A percentile compares a stretch with the other conserved stretches of the same genome.
phyloP scores from a whole-genome alignment of 2,888 invertebrate genomes.

The Horisme vitalbata region DNA sequence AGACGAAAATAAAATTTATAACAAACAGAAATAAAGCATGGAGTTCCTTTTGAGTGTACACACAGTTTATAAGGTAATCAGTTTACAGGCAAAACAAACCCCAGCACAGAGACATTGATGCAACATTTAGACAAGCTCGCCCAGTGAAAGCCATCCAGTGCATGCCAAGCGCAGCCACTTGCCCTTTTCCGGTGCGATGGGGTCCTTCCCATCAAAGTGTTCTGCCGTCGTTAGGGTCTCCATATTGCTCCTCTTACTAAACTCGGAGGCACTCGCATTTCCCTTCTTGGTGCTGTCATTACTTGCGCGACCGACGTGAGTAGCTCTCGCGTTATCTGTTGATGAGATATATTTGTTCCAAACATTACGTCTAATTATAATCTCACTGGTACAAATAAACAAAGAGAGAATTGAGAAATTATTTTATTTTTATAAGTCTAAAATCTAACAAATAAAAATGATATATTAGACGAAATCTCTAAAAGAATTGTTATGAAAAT shows the following conservation, averaged over 20 bases:
- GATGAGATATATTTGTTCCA: conserved; percentile 5
- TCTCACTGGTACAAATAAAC: neutral
- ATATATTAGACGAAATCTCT: too few relatives aligned
- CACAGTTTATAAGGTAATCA: too few relatives aligned
- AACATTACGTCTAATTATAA: neutral
- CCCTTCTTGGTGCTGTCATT: conserved; percentile 74
- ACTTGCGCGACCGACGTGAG: conserved; percentile 68
- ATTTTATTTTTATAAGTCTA: too few relatives aligned
- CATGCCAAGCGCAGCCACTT: conserved; percentile 28
- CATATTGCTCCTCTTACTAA: conserved; percentile 69
- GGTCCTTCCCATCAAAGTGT: conserved; percentile 70
- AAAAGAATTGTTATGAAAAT: too few relatives aligned
- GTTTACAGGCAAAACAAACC: too few relatives aligned
- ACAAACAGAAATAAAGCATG: neutral
- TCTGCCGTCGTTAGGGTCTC: conserved; percentile 76
- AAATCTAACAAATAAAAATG: too few relatives aligned
- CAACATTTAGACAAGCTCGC: conserved; percentile 18
- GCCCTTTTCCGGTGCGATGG: conserved; percentile 62
- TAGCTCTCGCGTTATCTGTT: conserved; percentile 67
- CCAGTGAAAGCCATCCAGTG: conserved; percentile 26
- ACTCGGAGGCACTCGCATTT: conserved; percentile 68
- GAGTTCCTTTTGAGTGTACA: neutral
- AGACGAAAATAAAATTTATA: conserved; percentile 19
- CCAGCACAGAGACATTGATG: conserved; percentile 9
- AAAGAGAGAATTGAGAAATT: neutral